phyloP scores from a whole-genome alignment of 2,888 invertebrate species.

The Acronicta alni region DNA sequence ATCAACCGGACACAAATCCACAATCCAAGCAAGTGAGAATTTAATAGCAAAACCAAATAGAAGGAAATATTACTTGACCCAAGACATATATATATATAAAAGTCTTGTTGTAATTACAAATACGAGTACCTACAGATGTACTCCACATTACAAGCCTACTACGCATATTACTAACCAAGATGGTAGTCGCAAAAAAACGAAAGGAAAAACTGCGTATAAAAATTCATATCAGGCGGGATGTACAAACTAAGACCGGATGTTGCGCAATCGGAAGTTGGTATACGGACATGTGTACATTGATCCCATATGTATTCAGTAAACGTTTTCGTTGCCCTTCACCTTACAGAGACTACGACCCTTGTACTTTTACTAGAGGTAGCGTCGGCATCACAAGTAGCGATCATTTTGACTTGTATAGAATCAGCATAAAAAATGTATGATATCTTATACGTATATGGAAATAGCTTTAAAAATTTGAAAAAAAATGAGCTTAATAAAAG shows the following conservation, averaged over 20 bases:
- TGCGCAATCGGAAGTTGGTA: conserved; percentile 54
- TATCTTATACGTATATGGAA: too few relatives aligned
- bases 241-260: conserved; percentile 58
- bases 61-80: too few relatives aligned
- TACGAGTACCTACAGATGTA: too few relatives aligned
- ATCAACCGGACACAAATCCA: conserved; percentile 1
- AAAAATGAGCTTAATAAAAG: too few relatives aligned
- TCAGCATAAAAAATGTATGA: too few relatives aligned
- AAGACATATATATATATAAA: too few relatives aligned
- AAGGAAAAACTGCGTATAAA: conserved; percentile 43
- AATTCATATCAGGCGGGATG: conserved; percentile 46
- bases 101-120: too few relatives aligned
- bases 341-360: conserved; percentile 51
- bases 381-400: conserved; percentile 6
- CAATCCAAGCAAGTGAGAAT: conserved; percentile 7
- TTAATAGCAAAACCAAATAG: too few relatives aligned
- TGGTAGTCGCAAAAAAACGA: conserved; percentile 29
- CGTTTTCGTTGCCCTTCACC: conserved; percentile 65
- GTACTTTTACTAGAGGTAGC: conserved; percentile 4
- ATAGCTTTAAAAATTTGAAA: too few relatives aligned
- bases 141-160: too few relatives aligned
- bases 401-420: background rate
- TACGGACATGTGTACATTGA: conserved; percentile 48
- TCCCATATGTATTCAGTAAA: conserved; percentile 57
- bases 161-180: conserved; percentile 17